phyloP scores from a whole-genome alignment of 1,140 invertebrate genomes.

The Microvelia longipes region DNA sequence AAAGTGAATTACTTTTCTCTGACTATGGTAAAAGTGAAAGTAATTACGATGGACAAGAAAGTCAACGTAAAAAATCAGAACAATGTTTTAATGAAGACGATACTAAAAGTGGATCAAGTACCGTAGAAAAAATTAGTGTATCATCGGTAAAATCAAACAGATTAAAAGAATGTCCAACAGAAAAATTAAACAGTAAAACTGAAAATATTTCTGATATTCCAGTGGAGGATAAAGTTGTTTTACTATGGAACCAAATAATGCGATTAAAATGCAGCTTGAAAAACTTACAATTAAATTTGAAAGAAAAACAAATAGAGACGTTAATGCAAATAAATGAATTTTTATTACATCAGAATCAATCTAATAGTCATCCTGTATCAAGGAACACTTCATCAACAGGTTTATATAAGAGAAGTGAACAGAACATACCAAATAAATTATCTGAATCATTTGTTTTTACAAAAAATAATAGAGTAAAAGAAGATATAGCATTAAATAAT shows the following conservation, averaged over 20 bases:
- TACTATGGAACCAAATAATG: neutral
- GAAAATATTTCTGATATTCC: neutral
- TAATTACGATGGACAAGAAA: neutral
- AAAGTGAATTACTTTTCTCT: neutral
- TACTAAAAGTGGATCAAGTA: neutral
- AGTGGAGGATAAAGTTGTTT: neutral
- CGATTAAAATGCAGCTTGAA: neutral
- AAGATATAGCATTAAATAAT: neutral
- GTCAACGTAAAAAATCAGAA: neutral
- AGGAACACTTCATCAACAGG: neutral
- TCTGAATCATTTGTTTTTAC: neutral
- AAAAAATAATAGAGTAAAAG: neutral
- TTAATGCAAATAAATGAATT: slow-evolving; percentile 1
- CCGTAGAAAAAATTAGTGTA: neutral
- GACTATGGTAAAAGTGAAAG: neutral
- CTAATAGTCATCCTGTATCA: neutral
- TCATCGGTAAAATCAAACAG: neutral
- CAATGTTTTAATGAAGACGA: neutral
- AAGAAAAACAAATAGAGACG: neutral
- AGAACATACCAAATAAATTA: neutral
- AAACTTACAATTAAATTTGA: neutral
- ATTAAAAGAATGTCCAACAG: neutral
- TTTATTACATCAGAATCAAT: neutral
- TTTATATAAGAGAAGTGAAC: neutral
- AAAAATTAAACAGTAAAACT: neutral